phyloP scores from a whole-genome alignment of 2,797 vertebrate genomes.

The Lerista edwardsae region DNA sequence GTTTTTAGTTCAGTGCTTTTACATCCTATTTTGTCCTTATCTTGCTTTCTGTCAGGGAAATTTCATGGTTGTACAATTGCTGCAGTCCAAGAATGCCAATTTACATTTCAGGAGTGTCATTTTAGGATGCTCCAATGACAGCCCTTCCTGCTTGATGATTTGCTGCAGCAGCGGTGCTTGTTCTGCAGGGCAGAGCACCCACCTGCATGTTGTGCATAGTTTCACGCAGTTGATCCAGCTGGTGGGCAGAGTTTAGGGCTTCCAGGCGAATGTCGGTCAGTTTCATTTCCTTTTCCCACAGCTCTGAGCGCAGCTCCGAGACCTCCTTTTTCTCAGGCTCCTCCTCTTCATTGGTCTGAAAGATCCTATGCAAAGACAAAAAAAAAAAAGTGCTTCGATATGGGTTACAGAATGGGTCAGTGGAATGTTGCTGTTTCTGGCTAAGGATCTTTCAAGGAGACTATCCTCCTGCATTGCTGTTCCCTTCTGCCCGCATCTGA shows the following conservation, averaged over 20 bases:
- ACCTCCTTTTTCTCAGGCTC: constrained; percentile 90
- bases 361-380: constrained; percentile 77
- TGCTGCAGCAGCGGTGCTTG: background rate
- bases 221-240: constrained; percentile 93
- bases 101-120: no score
- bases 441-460: background rate
- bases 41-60: no score
- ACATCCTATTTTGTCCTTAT: no score
- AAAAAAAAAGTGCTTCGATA: background rate
- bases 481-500: background rate
- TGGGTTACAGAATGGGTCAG: background rate
- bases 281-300: constrained; percentile 96
- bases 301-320: constrained; percentile 90
- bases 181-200: background rate
- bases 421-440: background rate
- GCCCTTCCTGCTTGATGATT: no score
- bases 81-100: no score
- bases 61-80: no score
- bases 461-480: background rate
- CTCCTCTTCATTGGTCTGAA: constrained; percentile 81
- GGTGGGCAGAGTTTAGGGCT: constrained; percentile 94
- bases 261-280: constrained; percentile 95
- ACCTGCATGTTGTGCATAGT: constrained; percentile 99
- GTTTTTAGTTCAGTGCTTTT: no score
- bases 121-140: no score